Conservation (phyloP, 2,888 invertebrate genomes). For the Rhorus exstirpatorius region DNA sequence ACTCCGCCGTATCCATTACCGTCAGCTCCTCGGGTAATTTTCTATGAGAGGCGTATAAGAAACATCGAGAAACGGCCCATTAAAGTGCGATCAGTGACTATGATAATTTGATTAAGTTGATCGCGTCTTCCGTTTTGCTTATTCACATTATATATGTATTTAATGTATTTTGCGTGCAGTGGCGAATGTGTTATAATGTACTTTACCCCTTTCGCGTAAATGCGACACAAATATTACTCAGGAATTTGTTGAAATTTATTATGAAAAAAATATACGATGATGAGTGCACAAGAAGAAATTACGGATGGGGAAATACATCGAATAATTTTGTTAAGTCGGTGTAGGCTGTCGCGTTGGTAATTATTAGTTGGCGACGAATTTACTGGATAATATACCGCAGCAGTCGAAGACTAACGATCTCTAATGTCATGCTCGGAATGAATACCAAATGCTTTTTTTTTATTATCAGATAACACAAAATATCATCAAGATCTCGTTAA, state of each 20-base stretch:
- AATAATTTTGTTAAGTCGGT: neutral
- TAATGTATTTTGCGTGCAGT: neutral
- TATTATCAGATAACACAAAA: constrained; percentile 43
- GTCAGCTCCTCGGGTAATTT: constrained; percentile 57
- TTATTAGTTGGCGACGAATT: neutral
- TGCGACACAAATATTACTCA: neutral
- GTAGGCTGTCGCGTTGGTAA: neutral
- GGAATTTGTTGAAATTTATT: neutral
- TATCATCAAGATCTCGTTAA: constrained; percentile 9
- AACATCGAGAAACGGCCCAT: constrained; percentile 65
- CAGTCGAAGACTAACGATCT: constrained; percentile 40
- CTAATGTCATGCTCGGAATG: constrained; percentile 55
- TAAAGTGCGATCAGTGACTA: constrained; percentile 71
- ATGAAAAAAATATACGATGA: neutral
- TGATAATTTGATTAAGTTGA: constrained; percentile 71
- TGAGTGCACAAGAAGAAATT: neutral
- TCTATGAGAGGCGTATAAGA: constrained; percentile 57
- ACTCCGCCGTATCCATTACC: constrained; percentile 57
- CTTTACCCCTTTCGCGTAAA: neutral
- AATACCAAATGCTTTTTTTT: constrained; percentile 44
- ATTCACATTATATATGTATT: constrained; percentile 1
- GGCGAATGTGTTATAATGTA: too few species aligned
- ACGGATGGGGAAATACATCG: neutral
- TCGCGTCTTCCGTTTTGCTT: constrained; percentile 67
- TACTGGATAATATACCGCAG: neutral